Evolutionary conservation across 2,113 vertebrate genomes (phyloP), one percentile per base, ranked within the genome.

Genomic region (Lampris incognitus): DNA sequence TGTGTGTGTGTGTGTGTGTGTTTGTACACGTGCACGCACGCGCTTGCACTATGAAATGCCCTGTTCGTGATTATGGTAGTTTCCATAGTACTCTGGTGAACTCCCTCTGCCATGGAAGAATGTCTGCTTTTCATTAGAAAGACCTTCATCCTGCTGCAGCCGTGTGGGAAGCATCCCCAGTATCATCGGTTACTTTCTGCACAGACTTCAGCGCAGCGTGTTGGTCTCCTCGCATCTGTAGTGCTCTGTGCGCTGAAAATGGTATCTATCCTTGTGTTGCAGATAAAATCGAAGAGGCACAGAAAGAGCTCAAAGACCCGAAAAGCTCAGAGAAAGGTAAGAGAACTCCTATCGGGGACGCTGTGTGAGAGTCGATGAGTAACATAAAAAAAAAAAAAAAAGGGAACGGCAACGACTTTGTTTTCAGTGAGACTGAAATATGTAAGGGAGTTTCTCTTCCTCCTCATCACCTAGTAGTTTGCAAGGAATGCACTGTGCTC

Each of bases 231-330:
- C 48, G 59, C 63, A 7, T 73, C 13, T 66, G 65, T 48, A 42
- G 38, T 60, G 39, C 39, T 69, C 68, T 61, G 37, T 24, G 0
- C 67, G 59, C 79, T 89, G 48, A 92, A 81, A 68, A 76, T 38
- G 55, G 11, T 76, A 75, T 72, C 68, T 82, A 9, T 66, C 89
- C 80, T 79, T 92, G 6, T 94, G 70, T 88, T 90, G 8, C 94
- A 99, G 98, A 99, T 84, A 99, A 99, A 96, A 99, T 99, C 81
- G 96, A 99, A 93, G 98, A 99, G 93, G 98, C 97, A 91, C 98
- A 99, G 91, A 99, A 99, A 84, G 97, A 99, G 88, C 95, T 99
- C 42, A 97, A 96, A 85, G 96, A 95, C 76, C 96, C 96, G 72
- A 95, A 96, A 93, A 95, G 92, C 78, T 89, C 95, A 84, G 95